Evolutionary conservation across 2,113 vertebrate species (phyloP).

Genomic region (Holacanthus passer): DNA sequence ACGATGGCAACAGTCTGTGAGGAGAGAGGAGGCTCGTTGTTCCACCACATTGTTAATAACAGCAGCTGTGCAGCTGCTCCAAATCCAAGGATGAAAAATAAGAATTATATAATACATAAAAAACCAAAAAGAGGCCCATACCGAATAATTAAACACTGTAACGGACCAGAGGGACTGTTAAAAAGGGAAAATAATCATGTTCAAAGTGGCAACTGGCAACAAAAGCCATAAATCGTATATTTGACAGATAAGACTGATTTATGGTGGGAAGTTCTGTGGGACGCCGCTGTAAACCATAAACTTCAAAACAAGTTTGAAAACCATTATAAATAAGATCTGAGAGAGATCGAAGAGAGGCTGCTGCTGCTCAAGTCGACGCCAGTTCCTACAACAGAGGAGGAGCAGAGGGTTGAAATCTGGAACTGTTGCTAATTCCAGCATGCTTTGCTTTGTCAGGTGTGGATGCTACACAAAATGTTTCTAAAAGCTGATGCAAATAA

Average conservation of each 20-base stretch:
- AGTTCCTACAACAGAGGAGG: slow-evolving; percentile 29
- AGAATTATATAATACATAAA: slow-evolving; percentile 62
- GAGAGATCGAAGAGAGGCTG: slow-evolving; percentile 87
- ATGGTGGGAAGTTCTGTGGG: slow-evolving; percentile 13
- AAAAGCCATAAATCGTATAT: slow-evolving; percentile 37
- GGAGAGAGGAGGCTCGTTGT: slow-evolving; percentile 74
- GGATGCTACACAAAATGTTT: slow-evolving; percentile 41
- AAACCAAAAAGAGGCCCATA: slow-evolving; percentile 85
- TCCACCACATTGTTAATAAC: slow-evolving; percentile 72
- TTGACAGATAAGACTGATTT: slow-evolving; percentile 54
- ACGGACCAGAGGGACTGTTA: slow-evolving; percentile 53
- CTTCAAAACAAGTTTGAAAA: slow-evolving; percentile 94
- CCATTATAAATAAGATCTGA: slow-evolving; percentile 86
- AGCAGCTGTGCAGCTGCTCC: slow-evolving; percentile 91
- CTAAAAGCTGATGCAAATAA: not conserved
- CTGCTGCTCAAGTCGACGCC: slow-evolving; percentile 29
- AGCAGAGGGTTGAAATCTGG: slow-evolving; percentile 8
- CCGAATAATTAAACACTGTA: slow-evolving; percentile 82
- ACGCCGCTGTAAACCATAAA: slow-evolving; percentile 84
- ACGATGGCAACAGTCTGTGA: slow-evolving; percentile 84
- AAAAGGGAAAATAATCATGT: slow-evolving; percentile 40
- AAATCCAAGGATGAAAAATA: slow-evolving; percentile 79
- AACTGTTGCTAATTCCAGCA: slow-evolving; percentile 8
- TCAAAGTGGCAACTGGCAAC: slow-evolving; percentile 76
- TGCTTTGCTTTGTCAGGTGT: not conserved